phyloP scores from a whole-genome alignment of 2,113 vertebrate species.

The Eolophus roseicapilla region DNA sequence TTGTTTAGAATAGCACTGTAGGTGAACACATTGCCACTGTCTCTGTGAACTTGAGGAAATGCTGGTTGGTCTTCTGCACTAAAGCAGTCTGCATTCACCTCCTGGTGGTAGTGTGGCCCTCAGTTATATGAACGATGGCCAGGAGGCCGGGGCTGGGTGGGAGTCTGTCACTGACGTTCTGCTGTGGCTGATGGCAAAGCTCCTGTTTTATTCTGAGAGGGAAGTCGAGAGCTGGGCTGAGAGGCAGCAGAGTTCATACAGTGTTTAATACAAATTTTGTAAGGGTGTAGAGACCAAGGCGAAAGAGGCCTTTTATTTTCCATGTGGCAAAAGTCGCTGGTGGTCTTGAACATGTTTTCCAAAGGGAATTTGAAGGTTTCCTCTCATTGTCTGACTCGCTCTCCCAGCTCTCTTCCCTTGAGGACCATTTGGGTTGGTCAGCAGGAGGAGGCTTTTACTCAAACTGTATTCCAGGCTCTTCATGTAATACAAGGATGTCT shows the following conservation, averaged over 20 bases:
- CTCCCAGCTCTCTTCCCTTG: neutral
- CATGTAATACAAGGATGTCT: neutral
- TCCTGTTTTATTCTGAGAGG: neutral
- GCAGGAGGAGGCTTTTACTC: neutral
- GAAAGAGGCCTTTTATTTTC: neutral
- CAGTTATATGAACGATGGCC: accelerated
- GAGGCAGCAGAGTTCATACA: neutral
- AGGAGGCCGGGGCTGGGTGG: neutral
- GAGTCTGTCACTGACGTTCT: neutral
- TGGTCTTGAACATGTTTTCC: neutral
- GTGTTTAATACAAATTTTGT: neutral
- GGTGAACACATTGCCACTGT: neutral
- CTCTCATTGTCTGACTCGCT: neutral
- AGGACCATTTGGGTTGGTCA: neutral
- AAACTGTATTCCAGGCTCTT: neutral
- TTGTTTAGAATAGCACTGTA: neutral
- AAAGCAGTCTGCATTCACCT: neutral
- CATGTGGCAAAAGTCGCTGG: neutral
- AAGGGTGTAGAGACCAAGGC: neutral
- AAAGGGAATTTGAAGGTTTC: neutral
- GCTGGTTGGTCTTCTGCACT: neutral
- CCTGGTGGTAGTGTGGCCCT: neutral
- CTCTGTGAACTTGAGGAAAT: neutral
- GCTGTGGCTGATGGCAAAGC: neutral
- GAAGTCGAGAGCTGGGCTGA: neutral